phyloP scores from a whole-genome alignment of 1,140 invertebrate genomes.

The Eubasilissa regina region DNA sequence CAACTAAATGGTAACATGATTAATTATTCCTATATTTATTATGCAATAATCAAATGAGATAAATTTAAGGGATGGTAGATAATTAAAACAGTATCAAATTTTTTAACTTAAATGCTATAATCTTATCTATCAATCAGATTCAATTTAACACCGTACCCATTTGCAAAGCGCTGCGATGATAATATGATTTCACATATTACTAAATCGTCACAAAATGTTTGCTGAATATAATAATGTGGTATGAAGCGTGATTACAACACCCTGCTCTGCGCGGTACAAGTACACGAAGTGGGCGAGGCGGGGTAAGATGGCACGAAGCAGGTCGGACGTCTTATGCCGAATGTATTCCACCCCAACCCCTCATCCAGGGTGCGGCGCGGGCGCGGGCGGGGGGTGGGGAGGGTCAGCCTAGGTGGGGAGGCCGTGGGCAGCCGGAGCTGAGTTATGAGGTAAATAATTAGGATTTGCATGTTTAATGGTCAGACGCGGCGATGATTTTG shows the following conservation, averaged over 20 bases:
- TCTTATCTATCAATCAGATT: too few species aligned
- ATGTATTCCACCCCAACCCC: constrained; percentile 53
- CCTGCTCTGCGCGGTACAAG: constrained; percentile 50
- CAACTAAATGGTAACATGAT: too few species aligned
- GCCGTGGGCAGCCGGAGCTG: constrained; percentile 18
- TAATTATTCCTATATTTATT: too few species aligned
- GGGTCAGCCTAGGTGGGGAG: constrained; percentile 8
- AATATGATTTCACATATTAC: too few species aligned
- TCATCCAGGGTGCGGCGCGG: not conserved
- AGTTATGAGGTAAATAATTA: constrained; percentile 48
- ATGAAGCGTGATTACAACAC: constrained; percentile 48
- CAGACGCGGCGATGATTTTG: constrained; percentile 29
- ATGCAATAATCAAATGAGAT: too few species aligned
- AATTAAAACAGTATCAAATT: too few species aligned
- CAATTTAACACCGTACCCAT: too few species aligned
- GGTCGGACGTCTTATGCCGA: constrained; percentile 60
- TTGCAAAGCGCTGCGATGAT: too few species aligned
- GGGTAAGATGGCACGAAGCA: constrained; percentile 57
- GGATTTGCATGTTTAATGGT: constrained; percentile 44
- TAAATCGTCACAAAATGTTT: too few species aligned
- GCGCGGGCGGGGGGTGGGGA: constrained; percentile 11
- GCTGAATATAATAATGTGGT: too few species aligned
- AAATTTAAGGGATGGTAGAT: too few species aligned
- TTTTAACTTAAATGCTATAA: too few species aligned
- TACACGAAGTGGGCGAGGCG: constrained; percentile 37